Evolutionary conservation across 2,888 invertebrate genomes (phyloP).

Genomic region (Resseliella maxima): DNA sequence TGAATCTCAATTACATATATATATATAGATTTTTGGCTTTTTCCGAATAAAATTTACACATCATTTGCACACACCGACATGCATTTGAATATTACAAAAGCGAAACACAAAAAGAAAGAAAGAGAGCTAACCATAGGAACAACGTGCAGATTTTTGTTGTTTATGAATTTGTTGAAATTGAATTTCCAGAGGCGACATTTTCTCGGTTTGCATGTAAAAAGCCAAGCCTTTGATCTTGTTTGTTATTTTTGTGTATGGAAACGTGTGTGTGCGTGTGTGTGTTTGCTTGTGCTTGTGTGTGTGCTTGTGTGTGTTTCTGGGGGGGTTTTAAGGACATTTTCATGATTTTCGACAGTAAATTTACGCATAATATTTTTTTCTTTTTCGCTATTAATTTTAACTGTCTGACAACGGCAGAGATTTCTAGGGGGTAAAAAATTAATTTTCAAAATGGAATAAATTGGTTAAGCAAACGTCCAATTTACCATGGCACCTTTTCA

Average conservation of each 20-base stretch:
- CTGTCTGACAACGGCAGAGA: not conserved
- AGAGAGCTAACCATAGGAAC: not conserved
- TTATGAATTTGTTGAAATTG: conserved; percentile 21
- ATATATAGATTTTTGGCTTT: not conserved
- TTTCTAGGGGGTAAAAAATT: not conserved
- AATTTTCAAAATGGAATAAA: conserved; percentile 18
- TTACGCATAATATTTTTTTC: not conserved
- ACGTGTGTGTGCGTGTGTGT: too few species aligned
- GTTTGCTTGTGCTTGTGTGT: too few species aligned
- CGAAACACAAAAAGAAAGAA: not conserved
- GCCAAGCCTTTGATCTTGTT: not conserved
- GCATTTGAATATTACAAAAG: conserved; percentile 19
- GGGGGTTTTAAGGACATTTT: conserved; percentile 6
- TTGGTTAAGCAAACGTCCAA: conserved; percentile 9
- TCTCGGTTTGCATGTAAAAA: not conserved
- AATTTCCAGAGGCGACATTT: conserved; percentile 46
- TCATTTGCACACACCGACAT: conserved; percentile 21
- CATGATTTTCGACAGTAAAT: not conserved
- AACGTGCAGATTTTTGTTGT: not conserved
- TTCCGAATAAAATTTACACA: conserved; percentile 32
- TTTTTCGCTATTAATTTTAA: conserved; percentile 1
- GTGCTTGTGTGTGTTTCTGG: too few species aligned
- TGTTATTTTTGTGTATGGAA: not conserved
- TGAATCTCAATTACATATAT: not conserved
- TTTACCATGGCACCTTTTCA: conserved; percentile 4